Evolutionary conservation across 2,888 invertebrate genomes (phyloP), one percentile per base, ranked within the genome.

Genomic region (Nemotelus pantherinus): DNA sequence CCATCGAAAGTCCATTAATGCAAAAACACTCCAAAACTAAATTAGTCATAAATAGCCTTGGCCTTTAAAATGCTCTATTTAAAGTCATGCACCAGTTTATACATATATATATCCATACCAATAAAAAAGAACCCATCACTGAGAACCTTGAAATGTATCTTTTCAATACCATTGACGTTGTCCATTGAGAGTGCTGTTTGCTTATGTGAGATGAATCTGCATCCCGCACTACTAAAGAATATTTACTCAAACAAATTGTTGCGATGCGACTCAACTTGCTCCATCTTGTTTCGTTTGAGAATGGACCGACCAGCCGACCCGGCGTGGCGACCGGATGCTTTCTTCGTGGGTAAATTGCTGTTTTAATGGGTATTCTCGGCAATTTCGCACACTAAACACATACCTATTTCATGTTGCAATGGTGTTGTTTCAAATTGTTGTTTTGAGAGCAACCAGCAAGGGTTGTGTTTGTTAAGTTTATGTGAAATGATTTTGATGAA

Each of bases 91-190:
- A 25, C 25, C 25, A 25, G 25, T 25, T 25, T 25, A 25, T 25
- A 25, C 25, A 25, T 25, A 25, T 1, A 25, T 25, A 25, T 25
- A 25, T 25, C 25, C 25, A 25, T 25, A 25, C 25, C 25, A 25
- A 25, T 25, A 25, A 25, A 25, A 25, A 25, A 25, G 25, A 1
- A 25, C 25, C 25, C 25, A 25, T 25, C 25, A 25, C 25, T 53
- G 53, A 7, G 25, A 65, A n/a, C 47, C 65, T 65, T 65, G 65
- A 65, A 65, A 44, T 45, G 65, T 65, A 45, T 65, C 65, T 45
- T 65, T 65, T 63, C 63, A 65, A 65, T 65, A 6, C 25, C 58
- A 58, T 58, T n/a, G 25, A 1, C 65, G 47, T 65, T 47, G 6
- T 47, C 65, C 25, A 9, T 25, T 53, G 4, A 43, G 65, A 65